Percentiles rank a stretch among this genome's conserved stretches.
These are phyloP conservation scores for Drosophila repleta DNA, from an alignment of 1,140 invertebrate genomes.

Conservation along the genomic window DNA sequence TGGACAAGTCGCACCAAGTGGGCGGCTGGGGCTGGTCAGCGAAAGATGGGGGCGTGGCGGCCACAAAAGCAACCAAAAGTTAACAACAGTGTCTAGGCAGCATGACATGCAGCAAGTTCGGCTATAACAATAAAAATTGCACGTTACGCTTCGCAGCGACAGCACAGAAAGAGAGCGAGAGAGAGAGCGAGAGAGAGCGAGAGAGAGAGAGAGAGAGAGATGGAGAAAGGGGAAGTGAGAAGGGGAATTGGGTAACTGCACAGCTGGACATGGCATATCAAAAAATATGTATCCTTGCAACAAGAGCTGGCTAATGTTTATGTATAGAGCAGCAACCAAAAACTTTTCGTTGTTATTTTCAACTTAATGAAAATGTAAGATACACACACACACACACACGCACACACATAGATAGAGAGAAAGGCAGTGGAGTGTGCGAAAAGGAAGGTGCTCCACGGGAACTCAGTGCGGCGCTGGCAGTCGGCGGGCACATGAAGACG, in stretches of 20 bases:
- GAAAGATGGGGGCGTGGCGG: slow-evolving; percentile 18
- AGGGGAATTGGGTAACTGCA: slow-evolving; percentile 18
- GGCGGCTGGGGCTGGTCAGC: background rate
- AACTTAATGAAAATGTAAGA: slow-evolving; percentile 72
- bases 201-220: slow-evolving; percentile 12
- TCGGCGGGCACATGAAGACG: background rate
- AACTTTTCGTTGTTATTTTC: slow-evolving; percentile 72
- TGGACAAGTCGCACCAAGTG: slow-evolving; percentile 5
- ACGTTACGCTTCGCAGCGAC: slow-evolving; percentile 58
- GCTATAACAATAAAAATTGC: slow-evolving; percentile 73
- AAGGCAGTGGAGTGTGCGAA: background rate
- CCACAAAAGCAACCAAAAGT: slow-evolving; percentile 48
- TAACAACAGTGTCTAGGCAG: slow-evolving; percentile 62
- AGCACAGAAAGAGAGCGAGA: background rate
- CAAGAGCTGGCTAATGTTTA: slow-evolving; percentile 59
- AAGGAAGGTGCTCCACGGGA: slow-evolving; percentile 1
- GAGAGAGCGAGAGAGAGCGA: background rate
- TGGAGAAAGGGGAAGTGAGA: background rate
- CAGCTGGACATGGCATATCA: slow-evolving; percentile 74
- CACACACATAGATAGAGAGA: background rate
- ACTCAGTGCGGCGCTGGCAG: background rate
- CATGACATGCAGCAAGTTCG: slow-evolving; percentile 60
- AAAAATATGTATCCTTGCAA: slow-evolving; percentile 63
- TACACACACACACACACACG: slow-evolving; percentile 3
- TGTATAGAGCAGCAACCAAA: slow-evolving; percentile 55